phyloP scores from a whole-genome alignment of 2,113 vertebrate species.

The Nymphicus hollandicus region DNA sequence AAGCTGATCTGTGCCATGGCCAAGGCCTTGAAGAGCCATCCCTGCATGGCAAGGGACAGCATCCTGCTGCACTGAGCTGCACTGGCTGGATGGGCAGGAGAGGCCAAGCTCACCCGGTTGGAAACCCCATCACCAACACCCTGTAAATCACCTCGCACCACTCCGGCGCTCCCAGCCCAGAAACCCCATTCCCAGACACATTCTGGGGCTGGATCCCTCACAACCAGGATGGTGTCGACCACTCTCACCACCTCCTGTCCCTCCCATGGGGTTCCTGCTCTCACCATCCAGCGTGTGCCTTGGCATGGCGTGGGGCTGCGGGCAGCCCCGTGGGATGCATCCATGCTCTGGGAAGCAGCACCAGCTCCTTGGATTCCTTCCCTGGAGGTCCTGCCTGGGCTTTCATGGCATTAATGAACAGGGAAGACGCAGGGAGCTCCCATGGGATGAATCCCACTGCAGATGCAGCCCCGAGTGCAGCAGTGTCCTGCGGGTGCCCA shows the following conservation, averaged over 20 bases:
- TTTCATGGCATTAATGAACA: not conserved
- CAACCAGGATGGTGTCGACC: not conserved
- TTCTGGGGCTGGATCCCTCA: not conserved
- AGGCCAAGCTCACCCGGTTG: fast-evolving
- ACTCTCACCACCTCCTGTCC: fast-evolving
- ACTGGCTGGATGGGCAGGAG: fast-evolving
- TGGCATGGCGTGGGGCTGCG: fast-evolving
- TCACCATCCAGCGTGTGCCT: fast-evolving
- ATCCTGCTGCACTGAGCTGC: fast-evolving
- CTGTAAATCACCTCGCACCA: fast-evolving
- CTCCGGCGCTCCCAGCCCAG: not conserved
- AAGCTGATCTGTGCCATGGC: not conserved
- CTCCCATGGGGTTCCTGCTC: not conserved
- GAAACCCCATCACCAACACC: not conserved
- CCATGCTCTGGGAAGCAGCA: not conserved
- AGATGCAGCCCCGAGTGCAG: not conserved
- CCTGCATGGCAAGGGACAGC: fast-evolving
- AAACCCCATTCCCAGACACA: not conserved
- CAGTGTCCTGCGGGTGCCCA: not conserved
- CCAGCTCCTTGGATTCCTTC: not conserved
- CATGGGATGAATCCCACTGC: not conserved
- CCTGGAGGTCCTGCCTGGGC: not conserved
- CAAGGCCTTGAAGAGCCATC: not conserved
- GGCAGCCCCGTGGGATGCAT: fast-evolving
- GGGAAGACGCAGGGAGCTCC: not conserved